A percentile compares a stretch with the other conserved stretches of the same genome.
These are phyloP conservation scores for Leptobrachium ailaonicum DNA, from an alignment of 2,113 vertebrate genomes.

Conservation along the genomic window DNA sequence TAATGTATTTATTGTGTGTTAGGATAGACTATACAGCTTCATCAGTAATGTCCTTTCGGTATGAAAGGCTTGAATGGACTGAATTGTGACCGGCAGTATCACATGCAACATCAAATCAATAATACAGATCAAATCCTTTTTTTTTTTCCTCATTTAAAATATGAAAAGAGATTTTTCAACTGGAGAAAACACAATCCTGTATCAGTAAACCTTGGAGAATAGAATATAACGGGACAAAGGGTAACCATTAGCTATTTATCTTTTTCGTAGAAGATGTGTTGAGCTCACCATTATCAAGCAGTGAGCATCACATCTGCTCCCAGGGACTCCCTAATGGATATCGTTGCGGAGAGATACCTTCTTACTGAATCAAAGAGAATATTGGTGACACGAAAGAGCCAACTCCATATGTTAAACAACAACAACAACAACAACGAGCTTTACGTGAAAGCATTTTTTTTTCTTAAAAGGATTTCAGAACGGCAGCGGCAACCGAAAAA, in stretches of 20 bases:
- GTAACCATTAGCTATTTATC: constrained; percentile 38
- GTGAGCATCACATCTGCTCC: constrained; percentile 32
- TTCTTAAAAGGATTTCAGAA: too few relatives aligned
- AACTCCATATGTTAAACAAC: neutral
- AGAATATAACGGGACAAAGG: constrained; percentile 39
- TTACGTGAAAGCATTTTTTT: too few relatives aligned
- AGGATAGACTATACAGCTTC: too few relatives aligned
- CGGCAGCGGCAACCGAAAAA: too few relatives aligned
- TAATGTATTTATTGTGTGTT: too few relatives aligned
- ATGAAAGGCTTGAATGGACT: neutral
- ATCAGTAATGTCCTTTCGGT: too few relatives aligned
- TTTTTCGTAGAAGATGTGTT: constrained; percentile 38
- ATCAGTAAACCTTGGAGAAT: constrained; percentile 20
- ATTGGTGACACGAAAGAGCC: constrained; percentile 8
- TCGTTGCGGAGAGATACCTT: constrained; percentile 27
- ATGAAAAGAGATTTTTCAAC: constrained; percentile 27
- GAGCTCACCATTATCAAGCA: constrained; percentile 22
- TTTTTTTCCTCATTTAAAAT: constrained; percentile 21
- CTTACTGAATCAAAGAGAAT: constrained; percentile 27
- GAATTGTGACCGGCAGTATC: constrained; percentile 1
- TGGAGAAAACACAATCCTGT: constrained; percentile 1
- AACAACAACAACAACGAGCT: too few relatives aligned
- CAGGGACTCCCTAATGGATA: constrained; percentile 36
- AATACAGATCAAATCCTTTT: constrained; percentile 27
- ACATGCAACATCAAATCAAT: constrained; percentile 33